Evolutionary conservation across 2,797 vertebrate species (phyloP), one percentile per base, ranked within the genome.

Genomic region (Poecilia gillii): DNA sequence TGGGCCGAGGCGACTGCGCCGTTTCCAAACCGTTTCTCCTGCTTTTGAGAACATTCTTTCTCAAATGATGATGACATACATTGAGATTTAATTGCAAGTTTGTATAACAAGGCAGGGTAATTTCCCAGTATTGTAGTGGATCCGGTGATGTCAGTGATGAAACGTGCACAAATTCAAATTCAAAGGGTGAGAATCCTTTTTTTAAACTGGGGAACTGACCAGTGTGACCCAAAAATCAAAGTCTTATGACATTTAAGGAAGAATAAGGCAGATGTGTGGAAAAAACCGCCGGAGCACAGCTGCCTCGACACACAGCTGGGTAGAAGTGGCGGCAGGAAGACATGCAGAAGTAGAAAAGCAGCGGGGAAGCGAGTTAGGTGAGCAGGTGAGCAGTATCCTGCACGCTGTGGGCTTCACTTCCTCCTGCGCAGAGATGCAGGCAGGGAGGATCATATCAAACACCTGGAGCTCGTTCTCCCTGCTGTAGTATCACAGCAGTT

Each of bases 401-500:
- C 78, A 82, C 70, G 5, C 70, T 81, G 73, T 74, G 73, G 80
- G 57, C 76, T 81, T 49, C 20, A 31, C 86, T 90, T 91, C 88
- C 89, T 91, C 76, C 76, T 16, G 47, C 28, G 74, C 66, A 85
- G 72, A 49, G 76, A 88, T 88, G 86, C 72, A 82, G 74, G 90
- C 87, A 83, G 74, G 84, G 77, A 85, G 90, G 87, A 85, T 78
- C 87, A 18, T 78, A 87, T 91, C 83, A 89, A 90, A 76, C 78
- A 85, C 83, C 86, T 87, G 25, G 2, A 82, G 77, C 85, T 45
- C 75, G 83, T 78, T 84, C 78, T 79, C 51, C 74, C 74, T 0
- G 1, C 87, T 85, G 68, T 83, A 78, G 84, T 84, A 84, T 88
- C 82, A 74, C 47, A 84, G 82, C 81, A 73, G 23, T 18, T 64